Conservation (phyloP, 2,888 invertebrate species). For the Microplitis deprimator region DNA sequence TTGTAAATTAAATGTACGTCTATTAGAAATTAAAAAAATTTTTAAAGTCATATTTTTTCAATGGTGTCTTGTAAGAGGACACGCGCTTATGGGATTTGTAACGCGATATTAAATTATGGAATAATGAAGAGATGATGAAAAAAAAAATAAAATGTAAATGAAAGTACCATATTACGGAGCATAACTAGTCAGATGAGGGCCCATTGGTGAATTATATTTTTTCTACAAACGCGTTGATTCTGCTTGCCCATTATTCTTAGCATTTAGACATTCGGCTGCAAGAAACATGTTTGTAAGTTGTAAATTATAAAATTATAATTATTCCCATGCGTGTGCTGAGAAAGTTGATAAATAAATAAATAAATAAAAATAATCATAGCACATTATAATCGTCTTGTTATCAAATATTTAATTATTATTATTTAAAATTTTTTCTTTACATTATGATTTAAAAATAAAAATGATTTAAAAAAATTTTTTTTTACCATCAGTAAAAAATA, state of each 20-base stretch:
- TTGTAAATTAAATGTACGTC: too few relatives aligned
- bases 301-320: constrained; percentile 29
- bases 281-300: constrained; percentile 58
- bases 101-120: not conserved
- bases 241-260: constrained; percentile 70
- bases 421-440: too few relatives aligned
- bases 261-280: constrained; percentile 69
- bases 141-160: constrained; percentile 64
- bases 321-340: constrained; percentile 27
- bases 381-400: too few relatives aligned
- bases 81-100: too few relatives aligned
- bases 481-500: too few relatives aligned
- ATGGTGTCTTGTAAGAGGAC: too few relatives aligned
- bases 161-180: constrained; percentile 67
- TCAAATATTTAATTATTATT: too few relatives aligned
- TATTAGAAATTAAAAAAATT: too few relatives aligned
- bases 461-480: too few relatives aligned
- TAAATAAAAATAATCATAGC: constrained; percentile 16
- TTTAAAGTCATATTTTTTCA: too few relatives aligned
- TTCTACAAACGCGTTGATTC: constrained; percentile 71
- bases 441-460: too few relatives aligned
- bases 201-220: constrained; percentile 58
- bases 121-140: constrained; percentile 49
- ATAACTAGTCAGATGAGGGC: constrained; percentile 64
- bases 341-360: constrained; percentile 20